Evolutionary conservation across 1,140 invertebrate genomes (phyloP).

Genomic region (Caenorhabditis inopinata): DNA sequence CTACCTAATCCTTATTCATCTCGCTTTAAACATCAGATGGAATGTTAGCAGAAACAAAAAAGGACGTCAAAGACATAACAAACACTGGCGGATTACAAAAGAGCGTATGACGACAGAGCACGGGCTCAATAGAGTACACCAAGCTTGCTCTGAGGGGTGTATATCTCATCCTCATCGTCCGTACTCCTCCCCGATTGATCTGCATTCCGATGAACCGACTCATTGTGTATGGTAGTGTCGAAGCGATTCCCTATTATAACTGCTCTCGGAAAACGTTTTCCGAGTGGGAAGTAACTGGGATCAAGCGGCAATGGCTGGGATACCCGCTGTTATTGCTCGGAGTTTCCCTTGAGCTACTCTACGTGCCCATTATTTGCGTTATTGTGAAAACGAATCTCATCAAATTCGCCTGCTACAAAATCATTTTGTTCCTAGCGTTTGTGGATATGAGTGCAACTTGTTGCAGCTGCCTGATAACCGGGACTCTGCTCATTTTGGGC

Average conservation of each 20-base stretch:
- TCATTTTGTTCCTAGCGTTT: conserved; percentile 24
- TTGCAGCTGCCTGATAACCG: conserved; percentile 23
- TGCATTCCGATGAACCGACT: conserved; percentile 11
- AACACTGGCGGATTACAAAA: too few species aligned
- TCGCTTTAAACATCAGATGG: too few species aligned
- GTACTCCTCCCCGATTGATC: too few species aligned
- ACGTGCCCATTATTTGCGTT: conserved; percentile 16
- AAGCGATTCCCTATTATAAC: background rate
- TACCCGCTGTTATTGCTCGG: background rate
- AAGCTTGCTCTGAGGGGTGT: too few species aligned
- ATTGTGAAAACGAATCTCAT: conserved; percentile 6
- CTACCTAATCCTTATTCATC: too few species aligned
- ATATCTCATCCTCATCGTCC: too few species aligned
- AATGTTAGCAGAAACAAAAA: too few species aligned
- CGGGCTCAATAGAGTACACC: too few species aligned
- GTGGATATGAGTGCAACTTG: conserved; percentile 8
- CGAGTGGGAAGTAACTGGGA: background rate
- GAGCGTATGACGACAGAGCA: too few species aligned
- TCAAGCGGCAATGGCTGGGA: conserved; percentile 2
- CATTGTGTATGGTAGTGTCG: background rate
- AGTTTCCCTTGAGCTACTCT: conserved; percentile 24
- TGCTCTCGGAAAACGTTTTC: background rate
- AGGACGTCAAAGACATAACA: too few species aligned
- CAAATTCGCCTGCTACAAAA: conserved; percentile 35
- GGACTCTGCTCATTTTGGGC: conserved; percentile 14